phyloP scores from a whole-genome alignment of 2,797 vertebrate species.

The Falco cherrug region DNA sequence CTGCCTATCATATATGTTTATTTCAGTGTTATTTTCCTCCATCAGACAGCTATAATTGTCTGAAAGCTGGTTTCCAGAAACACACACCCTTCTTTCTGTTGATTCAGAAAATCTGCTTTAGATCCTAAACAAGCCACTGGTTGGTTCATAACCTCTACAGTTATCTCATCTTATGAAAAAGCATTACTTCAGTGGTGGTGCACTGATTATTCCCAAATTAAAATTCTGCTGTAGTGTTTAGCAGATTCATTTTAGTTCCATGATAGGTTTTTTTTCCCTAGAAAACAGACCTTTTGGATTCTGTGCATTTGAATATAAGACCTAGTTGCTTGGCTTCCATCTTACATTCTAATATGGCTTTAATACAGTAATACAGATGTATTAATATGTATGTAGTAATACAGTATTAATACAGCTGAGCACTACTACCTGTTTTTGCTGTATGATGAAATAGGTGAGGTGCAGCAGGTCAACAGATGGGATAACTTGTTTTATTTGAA shows the following conservation, averaged over 20 bases:
- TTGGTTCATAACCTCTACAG: not conserved
- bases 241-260: not conserved
- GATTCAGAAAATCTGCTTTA: not conserved
- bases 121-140: not conserved
- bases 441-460: not conserved
- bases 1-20: not conserved
- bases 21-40: not conserved
- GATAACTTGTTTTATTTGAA: not conserved
- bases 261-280: not conserved
- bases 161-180: not conserved
- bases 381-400: too few relatives aligned
- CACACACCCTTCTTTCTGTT: not conserved
- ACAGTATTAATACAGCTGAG: not conserved
- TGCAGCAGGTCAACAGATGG: not conserved
- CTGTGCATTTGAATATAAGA: not conserved
- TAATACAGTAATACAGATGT: not conserved
- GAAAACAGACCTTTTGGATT: not conserved
- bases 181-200: not conserved
- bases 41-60: not conserved
- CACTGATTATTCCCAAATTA: not conserved
- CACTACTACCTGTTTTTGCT: not conserved
- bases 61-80: not conserved
- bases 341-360: not conserved
- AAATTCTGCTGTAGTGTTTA: not conserved
- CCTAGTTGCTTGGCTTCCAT: not conserved